These are phyloP conservation scores for Sitta europaea DNA, from an alignment of 2,113 vertebrate genomes.

Conservation along the genomic window DNA sequence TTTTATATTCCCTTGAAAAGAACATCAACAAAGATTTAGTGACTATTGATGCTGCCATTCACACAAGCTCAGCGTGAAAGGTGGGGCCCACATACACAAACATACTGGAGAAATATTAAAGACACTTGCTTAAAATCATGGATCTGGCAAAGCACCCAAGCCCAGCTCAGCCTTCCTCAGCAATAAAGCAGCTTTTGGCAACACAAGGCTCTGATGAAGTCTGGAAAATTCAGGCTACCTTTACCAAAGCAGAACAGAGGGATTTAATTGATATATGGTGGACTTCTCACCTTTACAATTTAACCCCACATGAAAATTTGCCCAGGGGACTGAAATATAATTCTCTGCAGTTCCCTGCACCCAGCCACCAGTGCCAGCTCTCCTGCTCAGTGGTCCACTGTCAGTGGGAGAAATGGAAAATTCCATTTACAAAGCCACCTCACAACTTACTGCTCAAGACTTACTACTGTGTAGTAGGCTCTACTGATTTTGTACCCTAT, in stretches of 20 bases:
- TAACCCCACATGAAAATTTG: neutral
- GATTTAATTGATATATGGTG: accelerated
- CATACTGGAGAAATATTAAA: neutral
- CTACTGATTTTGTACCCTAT: neutral
- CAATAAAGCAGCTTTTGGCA: neutral
- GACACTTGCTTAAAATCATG: neutral
- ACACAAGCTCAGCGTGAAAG: neutral
- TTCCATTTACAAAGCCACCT: neutral
- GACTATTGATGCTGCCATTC: neutral
- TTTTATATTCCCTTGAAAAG: neutral
- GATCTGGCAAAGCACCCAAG: neutral
- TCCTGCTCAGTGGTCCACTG: too few relatives aligned
- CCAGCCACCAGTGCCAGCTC: neutral
- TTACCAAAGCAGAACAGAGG: neutral
- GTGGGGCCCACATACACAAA: too few relatives aligned
- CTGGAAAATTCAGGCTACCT: neutral
- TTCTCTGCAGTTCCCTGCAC: neutral
- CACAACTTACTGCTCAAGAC: neutral
- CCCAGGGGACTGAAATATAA: neutral
- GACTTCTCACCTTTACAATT: neutral
- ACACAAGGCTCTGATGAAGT: neutral
- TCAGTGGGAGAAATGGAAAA: neutral
- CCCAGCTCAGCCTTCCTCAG: neutral
- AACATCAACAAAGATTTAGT: neutral
- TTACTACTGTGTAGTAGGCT: neutral